phyloP scores from a whole-genome alignment of 1,140 invertebrate genomes.

The Brachionus rubens region DNA sequence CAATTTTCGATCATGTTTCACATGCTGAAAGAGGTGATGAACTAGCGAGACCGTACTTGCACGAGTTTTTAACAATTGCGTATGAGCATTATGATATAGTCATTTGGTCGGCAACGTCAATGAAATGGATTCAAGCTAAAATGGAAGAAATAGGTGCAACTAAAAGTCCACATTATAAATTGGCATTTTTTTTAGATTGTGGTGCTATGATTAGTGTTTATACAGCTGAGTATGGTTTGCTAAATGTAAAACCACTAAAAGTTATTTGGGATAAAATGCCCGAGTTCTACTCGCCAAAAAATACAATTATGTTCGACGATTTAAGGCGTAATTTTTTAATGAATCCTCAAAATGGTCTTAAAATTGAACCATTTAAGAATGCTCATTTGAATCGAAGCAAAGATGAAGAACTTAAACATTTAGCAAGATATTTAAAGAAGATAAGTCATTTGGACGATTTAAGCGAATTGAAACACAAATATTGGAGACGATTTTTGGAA shows the following conservation, averaged over 20 bases:
- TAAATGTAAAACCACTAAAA: conserved; percentile 86
- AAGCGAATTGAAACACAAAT: conserved; percentile 75
- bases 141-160: conserved; percentile 84
- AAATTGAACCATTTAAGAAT: conserved; percentile 80
- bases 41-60: conserved; percentile 88
- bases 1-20: conserved; percentile 86
- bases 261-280: conserved; percentile 93
- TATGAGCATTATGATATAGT: conserved; percentile 71
- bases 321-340: conserved; percentile 94
- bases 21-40: conserved; percentile 80
- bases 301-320: conserved; percentile 98
- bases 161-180: conserved; percentile 79
- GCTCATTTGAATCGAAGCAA: conserved; percentile 79
- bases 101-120: conserved; percentile 80
- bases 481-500: conserved; percentile 83
- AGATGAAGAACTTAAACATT: conserved; percentile 77
- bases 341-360: conserved; percentile 89
- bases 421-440: conserved; percentile 78
- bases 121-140: conserved; percentile 97
- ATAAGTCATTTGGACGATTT: conserved; percentile 82
- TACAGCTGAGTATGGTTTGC: conserved; percentile 76
- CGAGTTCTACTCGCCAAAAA: conserved; percentile 75
- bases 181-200: conserved; percentile 80
- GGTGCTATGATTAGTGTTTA: conserved; percentile 91
- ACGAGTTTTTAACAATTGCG: conserved; percentile 86